A percentile compares a stretch with the other conserved stretches of the same genome.
Evolutionary conservation across 2,888 invertebrate species (phyloP).

Genomic region (Scaptodrosophila latifasciaeformis): DNA sequence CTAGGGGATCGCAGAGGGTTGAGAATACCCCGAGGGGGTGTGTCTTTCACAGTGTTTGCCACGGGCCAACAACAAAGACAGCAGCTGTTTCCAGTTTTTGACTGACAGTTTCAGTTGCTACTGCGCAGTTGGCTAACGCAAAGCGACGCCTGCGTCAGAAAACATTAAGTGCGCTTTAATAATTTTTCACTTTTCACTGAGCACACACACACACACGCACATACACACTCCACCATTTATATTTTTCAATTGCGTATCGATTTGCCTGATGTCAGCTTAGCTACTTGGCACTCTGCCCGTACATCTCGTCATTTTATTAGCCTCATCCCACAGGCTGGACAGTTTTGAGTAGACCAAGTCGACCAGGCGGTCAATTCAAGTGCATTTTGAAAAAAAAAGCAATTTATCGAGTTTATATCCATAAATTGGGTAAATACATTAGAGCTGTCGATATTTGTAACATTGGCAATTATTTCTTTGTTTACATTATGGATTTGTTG

Average conservation of each 20-base stretch:
- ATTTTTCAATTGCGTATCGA: conserved; percentile 33
- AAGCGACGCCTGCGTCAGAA: conserved; percentile 51
- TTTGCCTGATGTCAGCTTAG: conserved; percentile 5
- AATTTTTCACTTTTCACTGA: conserved; percentile 55
- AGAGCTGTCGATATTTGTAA: conserved; percentile 35
- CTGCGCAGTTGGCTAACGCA: conserved; percentile 45
- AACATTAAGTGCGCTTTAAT: conserved; percentile 54
- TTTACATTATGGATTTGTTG: too few species aligned
- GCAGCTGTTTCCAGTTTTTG: conserved; percentile 36
- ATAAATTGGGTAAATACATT: background rate
- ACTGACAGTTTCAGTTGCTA: conserved; percentile 25
- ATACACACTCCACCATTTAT: too few species aligned
- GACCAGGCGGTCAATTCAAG: conserved; percentile 39
- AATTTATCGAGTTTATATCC: background rate
- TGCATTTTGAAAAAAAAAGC: conserved; percentile 34
- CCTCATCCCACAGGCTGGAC: conserved; percentile 34
- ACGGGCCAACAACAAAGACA: conserved; percentile 13
- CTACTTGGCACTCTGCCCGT: background rate
- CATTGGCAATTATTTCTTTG: conserved; percentile 50
- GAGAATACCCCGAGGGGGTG: background rate
- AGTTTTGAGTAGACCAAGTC: conserved; percentile 19
- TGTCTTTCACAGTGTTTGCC: conserved; percentile 18
- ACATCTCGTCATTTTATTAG: background rate
- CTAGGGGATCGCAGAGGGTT: background rate
- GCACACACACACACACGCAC: conserved; percentile 19